Evolutionary conservation across 2,888 invertebrate genomes (phyloP).

Genomic region (Ormyrus labotus): DNA sequence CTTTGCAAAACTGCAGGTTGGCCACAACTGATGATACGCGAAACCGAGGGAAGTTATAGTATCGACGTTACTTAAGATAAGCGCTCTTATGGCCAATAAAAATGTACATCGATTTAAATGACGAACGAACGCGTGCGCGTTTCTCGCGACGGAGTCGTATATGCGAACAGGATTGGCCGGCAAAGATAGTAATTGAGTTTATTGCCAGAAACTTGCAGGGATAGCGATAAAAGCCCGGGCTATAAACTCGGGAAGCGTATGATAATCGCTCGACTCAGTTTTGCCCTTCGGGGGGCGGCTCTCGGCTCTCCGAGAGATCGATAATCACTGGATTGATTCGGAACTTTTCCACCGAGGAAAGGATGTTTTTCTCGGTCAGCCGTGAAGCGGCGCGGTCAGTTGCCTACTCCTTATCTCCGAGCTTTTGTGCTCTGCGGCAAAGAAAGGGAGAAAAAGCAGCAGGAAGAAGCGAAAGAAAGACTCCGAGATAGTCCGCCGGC

Average conservation of each 20-base stretch:
- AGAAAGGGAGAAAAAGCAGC: background rate
- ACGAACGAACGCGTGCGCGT: constrained; percentile 2
- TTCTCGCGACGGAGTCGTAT: constrained; percentile 21
- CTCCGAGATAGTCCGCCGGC: too few species aligned
- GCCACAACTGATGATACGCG: too few species aligned
- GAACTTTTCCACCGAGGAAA: constrained; percentile 14
- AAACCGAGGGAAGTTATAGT: too few species aligned
- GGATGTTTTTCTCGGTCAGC: constrained; percentile 41
- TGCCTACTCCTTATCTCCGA: constrained; percentile 29
- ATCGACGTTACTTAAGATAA: background rate
- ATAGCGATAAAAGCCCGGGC: constrained; percentile 27
- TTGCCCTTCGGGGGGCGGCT: too few species aligned
- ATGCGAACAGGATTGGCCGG: constrained; percentile 20
- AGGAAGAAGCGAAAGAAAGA: too few species aligned
- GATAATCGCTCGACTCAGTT: constrained; percentile 17
- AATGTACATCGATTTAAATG: background rate
- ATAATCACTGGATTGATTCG: constrained; percentile 23
- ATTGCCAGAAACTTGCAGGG: constrained; percentile 35
- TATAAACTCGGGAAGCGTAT: constrained; percentile 31
- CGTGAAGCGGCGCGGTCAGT: constrained; percentile 11
- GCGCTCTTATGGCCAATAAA: constrained; percentile 9
- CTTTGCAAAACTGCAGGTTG: too few species aligned
- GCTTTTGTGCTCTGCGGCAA: constrained; percentile 8
- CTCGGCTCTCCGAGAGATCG: constrained; percentile 2
- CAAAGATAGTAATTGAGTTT: constrained; percentile 33